Percentiles rank a stretch among this genome's conserved stretches.
phyloP scores from a whole-genome alignment of 2,888 invertebrate genomes.

The Nasonovia ribisnigri region DNA sequence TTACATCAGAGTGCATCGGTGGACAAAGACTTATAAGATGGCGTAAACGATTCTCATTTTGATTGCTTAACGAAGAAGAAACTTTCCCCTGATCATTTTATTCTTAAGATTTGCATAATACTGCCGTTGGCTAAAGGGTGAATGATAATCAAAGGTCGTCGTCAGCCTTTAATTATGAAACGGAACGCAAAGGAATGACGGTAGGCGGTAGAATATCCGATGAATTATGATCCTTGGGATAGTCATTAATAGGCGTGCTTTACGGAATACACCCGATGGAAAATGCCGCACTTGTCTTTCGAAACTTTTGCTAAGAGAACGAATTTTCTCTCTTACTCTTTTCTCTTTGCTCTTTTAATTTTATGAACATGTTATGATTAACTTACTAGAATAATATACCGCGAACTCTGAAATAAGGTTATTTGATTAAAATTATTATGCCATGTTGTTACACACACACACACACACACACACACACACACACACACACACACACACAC shows the following conservation, averaged over 20 bases:
- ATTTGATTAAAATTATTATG: slow-evolving; percentile 1
- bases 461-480: not conserved
- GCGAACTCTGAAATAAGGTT: not conserved
- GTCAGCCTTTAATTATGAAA: slow-evolving; percentile 62
- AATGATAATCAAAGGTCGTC: slow-evolving; percentile 61
- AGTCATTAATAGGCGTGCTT: slow-evolving; percentile 59
- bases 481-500: not conserved
- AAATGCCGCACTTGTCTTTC: slow-evolving; percentile 35
- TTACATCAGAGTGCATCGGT: not conserved
- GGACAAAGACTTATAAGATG: slow-evolving; percentile 39
- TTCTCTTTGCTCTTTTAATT: slow-evolving; percentile 25
- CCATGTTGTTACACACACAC: not conserved
- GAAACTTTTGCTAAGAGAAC: slow-evolving; percentile 11
- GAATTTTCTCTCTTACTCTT: not conserved
- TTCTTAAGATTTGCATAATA: slow-evolving; percentile 63
- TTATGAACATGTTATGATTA: slow-evolving; percentile 35
- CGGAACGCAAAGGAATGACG: slow-evolving; percentile 56
- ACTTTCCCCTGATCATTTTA: slow-evolving; percentile 42
- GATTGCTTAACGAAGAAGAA: slow-evolving; percentile 62
- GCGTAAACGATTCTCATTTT: slow-evolving; percentile 51
- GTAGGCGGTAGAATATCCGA: slow-evolving; percentile 57
- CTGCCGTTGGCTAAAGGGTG: slow-evolving; percentile 49
- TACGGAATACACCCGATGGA: slow-evolving; percentile 17
- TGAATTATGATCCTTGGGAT: slow-evolving; percentile 59
- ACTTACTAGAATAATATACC: slow-evolving; percentile 21